Evolutionary conservation across 2,113 vertebrate species (phyloP).

Genomic region (Lagopus muta): DNA sequence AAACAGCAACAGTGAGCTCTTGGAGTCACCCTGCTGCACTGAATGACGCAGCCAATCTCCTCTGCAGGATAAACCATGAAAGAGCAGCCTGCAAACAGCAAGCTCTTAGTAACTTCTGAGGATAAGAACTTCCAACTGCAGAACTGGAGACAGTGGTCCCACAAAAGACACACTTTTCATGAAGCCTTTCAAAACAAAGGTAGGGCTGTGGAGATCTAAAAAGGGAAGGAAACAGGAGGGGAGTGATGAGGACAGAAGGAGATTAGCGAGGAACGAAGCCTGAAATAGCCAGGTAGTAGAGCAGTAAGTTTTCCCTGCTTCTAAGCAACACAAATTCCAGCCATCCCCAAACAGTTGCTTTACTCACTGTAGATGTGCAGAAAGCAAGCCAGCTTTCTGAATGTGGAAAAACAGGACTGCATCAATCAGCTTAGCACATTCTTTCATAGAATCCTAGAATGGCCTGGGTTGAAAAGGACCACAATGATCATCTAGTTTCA

Average conservation of each 20-base stretch:
- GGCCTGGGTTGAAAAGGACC: too few species aligned
- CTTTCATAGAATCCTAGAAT: not conserved
- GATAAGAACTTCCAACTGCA: not conserved
- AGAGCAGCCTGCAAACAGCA: not conserved
- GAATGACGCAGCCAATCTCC: rapidly evolving
- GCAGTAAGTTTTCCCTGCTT: not conserved
- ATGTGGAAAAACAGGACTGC: not conserved
- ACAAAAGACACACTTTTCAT: not conserved
- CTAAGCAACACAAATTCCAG: not conserved
- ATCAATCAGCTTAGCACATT: not conserved
- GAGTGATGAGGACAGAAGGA: not conserved
- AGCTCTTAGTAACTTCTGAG: not conserved
- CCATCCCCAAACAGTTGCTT: rapidly evolving
- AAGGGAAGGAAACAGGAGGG: not conserved
- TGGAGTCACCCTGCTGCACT: not conserved
- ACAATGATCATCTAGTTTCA: too few species aligned
- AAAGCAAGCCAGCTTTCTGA: not conserved
- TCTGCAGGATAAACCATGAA: not conserved
- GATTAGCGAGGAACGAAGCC: not conserved
- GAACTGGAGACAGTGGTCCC: not conserved
- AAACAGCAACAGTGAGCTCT: not conserved
- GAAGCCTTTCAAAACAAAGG: not conserved
- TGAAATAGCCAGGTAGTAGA: not conserved
- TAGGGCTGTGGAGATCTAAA: not conserved
- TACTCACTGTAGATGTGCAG: not conserved